Conservation (phyloP, 2,888 invertebrate species). For the Mesorhabditis spiculigera region DNA sequence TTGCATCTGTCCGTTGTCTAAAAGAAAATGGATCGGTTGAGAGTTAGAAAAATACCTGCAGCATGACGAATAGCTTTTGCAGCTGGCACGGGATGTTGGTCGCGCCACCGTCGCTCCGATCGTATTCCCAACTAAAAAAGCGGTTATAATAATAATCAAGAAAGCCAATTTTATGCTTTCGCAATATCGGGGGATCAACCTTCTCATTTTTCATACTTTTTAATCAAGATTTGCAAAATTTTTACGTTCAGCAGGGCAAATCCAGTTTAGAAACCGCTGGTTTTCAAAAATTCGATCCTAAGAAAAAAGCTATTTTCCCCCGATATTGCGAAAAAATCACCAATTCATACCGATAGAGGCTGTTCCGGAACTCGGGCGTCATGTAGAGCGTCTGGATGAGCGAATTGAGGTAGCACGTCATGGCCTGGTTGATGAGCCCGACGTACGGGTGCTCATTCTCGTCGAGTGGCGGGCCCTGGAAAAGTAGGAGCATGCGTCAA, state of each 20-base stretch:
- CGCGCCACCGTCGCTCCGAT: constrained; percentile 62
- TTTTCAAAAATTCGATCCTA: no score
- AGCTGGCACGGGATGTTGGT: constrained; percentile 79
- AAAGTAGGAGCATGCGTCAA: neutral
- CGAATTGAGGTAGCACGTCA: constrained; percentile 88
- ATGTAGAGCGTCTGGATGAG: constrained; percentile 81
- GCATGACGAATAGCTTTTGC: constrained; percentile 78
- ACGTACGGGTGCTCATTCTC: constrained; percentile 55
- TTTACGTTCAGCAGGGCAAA: no score
- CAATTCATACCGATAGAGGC: constrained; percentile 67
- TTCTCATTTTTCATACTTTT: no score
- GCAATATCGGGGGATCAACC: no score
- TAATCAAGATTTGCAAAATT: no score
- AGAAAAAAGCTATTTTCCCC: no score
- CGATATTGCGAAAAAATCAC: neutral
- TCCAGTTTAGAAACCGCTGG: neutral
- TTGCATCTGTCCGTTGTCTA: constrained; percentile 74
- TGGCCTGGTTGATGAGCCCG: constrained; percentile 67
- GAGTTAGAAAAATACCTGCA: constrained; percentile 63
- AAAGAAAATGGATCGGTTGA: neutral
- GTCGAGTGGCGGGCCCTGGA: constrained; percentile 29
- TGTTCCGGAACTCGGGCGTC: constrained; percentile 87
- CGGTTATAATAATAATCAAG: neutral
- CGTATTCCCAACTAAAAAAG: constrained; percentile 38
- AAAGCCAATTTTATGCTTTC: no score